Evolutionary conservation across 2,888 invertebrate genomes (phyloP), one percentile per base, ranked within the genome.

Genomic region (Pomacea canaliculata): DNA sequence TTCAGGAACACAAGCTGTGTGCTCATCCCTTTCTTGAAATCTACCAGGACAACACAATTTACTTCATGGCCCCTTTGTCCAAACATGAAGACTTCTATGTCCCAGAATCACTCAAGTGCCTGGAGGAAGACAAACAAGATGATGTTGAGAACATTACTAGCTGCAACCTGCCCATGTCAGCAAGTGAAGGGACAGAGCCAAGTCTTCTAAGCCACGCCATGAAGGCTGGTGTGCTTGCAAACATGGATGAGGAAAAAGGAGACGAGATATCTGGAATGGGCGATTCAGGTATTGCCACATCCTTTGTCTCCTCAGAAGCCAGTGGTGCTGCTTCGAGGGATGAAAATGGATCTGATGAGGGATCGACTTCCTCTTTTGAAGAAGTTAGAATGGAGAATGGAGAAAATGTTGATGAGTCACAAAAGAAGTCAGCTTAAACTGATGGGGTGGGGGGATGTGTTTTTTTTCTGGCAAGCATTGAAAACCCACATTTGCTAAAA

Each of bases 1-100:
- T 83, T 27, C 83, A 90, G 90, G 87, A 88, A 51, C 83, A 85
- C 66, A 84, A 89, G 73, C 86, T 92, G 27, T 91, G 91, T 84
- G 92, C 92, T 9, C 90, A 91, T 83, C 92, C 92, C 18, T 88
- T 89, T 81, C 81, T 92, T 60, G 92, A 92, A 83, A 85, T 92
- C 13, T 92, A 92, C 81, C 89, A 90, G 78, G 88, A 86, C 48
- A 80, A 85, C 46, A 81, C 81, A 23, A 92, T 92, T 16, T 82
- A 89, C 49, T 92, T 91, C 83, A 86, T 91, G 84, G 91, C 91
- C 9, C 92, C 92, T 0, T 84, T 92, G 62, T 88, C 91, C 12
- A 89, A 87, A 72, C 92, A 92, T 81, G 89, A 90, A 59, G 90
- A 91, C 73, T 92, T 92, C 84, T 92, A 90, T 78, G 91, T 92